Conservation (phyloP, 2,113 vertebrate species). For the Notechis scutatus region DNA sequence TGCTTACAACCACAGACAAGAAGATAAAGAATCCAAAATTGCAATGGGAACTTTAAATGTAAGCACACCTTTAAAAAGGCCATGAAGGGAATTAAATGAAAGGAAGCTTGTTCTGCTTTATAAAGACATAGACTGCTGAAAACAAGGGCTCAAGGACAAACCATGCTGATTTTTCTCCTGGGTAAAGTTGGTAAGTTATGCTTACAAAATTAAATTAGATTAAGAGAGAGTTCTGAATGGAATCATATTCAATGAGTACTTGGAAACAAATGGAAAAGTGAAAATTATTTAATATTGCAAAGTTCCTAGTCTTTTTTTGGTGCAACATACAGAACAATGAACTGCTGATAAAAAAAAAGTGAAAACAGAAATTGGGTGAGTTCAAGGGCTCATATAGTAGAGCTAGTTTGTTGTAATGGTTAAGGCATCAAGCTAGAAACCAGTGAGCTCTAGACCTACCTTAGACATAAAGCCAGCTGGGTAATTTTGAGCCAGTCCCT, state of each 20-base stretch:
- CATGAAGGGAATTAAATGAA: constrained; percentile 27
- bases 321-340: neutral
- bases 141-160: neutral
- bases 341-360: neutral
- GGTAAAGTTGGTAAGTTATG: neutral
- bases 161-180: neutral
- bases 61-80: constrained; percentile 39
- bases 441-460: neutral
- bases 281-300: neutral
- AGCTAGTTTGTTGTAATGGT: neutral
- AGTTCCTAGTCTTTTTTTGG: neutral
- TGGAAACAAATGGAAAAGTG: no score
- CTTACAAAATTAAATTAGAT: neutral
- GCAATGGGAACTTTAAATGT: constrained; percentile 56
- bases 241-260: neutral
- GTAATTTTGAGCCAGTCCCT: neutral
- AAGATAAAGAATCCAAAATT: constrained; percentile 46
- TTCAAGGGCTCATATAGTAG: neutral
- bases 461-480: neutral
- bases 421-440: neutral
- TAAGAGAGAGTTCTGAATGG: neutral
- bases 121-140: constrained; percentile 3
- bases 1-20: constrained; percentile 47
- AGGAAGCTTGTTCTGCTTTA: constrained; percentile 38
- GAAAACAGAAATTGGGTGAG: neutral